Evolutionary conservation across 2,888 invertebrate genomes (phyloP).

Genomic region (Noctua pronuba): DNA sequence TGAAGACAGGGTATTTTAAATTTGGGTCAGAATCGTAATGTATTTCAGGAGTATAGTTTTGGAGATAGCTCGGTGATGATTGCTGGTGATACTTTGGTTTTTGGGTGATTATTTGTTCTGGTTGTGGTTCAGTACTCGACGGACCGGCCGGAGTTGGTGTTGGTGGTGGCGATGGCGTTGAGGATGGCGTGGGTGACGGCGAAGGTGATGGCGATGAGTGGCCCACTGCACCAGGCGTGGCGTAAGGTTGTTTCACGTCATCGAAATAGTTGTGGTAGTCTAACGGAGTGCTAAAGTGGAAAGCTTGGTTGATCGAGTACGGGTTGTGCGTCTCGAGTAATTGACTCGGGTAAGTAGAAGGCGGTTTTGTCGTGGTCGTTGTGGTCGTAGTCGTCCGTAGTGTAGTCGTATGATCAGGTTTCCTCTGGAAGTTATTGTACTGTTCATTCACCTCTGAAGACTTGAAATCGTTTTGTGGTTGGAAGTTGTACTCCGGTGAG

Average conservation of each 20-base stretch:
- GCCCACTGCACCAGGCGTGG: slow-evolving; percentile 71
- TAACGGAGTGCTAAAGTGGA: slow-evolving; percentile 87
- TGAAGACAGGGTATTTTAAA: slow-evolving; percentile 78
- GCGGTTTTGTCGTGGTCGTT: slow-evolving; percentile 78
- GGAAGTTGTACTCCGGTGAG: slow-evolving; percentile 75
- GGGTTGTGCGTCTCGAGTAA: slow-evolving; percentile 88
- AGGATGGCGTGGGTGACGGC: slow-evolving; percentile 20
- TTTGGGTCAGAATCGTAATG: slow-evolving; percentile 81
- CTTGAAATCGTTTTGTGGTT: slow-evolving; percentile 70
- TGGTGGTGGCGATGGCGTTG: slow-evolving; percentile 18
- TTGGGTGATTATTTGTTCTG: slow-evolving; percentile 75
- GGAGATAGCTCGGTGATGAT: slow-evolving; percentile 79
- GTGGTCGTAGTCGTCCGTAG: slow-evolving; percentile 74
- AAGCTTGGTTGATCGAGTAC: slow-evolving; percentile 88
- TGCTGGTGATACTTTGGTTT: slow-evolving; percentile 76
- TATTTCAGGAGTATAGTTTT: slow-evolving; percentile 85
- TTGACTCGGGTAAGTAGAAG: slow-evolving; percentile 84
- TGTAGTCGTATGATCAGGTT: slow-evolving; percentile 74
- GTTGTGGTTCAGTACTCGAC: slow-evolving; percentile 68
- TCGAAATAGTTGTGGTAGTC: slow-evolving; percentile 86
- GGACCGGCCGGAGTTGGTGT: slow-evolving; percentile 67
- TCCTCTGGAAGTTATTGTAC: slow-evolving; percentile 74
- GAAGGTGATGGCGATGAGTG: slow-evolving; percentile 67
- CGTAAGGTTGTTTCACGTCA: slow-evolving; percentile 81
- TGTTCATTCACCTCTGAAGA: slow-evolving; percentile 70